Conservation (phyloP, 1,140 invertebrate species). For the Oreohelix idahoensis region DNA sequence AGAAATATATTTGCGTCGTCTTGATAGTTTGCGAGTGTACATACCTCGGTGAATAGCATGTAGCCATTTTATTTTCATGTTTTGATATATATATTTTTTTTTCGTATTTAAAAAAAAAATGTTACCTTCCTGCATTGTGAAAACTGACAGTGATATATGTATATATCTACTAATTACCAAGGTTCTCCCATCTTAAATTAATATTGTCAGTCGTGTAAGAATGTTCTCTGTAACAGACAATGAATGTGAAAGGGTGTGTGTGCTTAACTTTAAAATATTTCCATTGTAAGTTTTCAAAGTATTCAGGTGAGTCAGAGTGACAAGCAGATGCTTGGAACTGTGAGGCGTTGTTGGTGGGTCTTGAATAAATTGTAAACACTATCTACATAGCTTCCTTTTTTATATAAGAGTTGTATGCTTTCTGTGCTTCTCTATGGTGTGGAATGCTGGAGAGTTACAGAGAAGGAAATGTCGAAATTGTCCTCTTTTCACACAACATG, state of each 20-base stretch:
- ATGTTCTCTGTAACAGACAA: not conserved
- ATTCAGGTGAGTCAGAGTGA: not conserved
- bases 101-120: too few relatives aligned
- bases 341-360: not conserved
- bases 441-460: too few relatives aligned
- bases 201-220: not conserved
- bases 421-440: too few relatives aligned
- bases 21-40: not conserved
- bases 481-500: too few relatives aligned
- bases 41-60: not conserved
- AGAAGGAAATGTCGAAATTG: too few relatives aligned
- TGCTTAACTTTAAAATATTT: not conserved
- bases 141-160: not conserved
- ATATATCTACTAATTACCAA: not conserved
- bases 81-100: too few relatives aligned
- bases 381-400: too few relatives aligned
- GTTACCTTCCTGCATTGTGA: too few relatives aligned
- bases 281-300: not conserved
- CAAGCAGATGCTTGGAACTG: slow-evolving; percentile 1
- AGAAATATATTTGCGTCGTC: not conserved
- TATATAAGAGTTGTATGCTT: too few relatives aligned
- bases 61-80: not conserved
- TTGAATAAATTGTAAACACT: not conserved
- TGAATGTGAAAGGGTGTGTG: not conserved
- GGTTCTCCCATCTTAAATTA: not conserved